Conservation (phyloP, 2,888 invertebrate species). For the Exocentrus adspersus region DNA sequence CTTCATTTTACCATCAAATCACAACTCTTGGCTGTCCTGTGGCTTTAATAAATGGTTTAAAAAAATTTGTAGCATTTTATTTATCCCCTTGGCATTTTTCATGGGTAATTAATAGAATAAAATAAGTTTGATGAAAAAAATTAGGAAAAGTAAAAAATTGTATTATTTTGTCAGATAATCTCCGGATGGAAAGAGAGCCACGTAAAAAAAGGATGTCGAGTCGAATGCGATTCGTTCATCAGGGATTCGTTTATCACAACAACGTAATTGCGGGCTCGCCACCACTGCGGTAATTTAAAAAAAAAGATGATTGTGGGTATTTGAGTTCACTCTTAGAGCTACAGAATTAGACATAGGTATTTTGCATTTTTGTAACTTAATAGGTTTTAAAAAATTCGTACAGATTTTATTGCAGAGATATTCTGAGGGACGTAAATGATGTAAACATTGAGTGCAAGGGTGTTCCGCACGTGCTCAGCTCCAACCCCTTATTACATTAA, state of each 20-base stretch:
- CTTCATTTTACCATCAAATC: neutral
- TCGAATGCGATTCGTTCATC: constrained; percentile 52
- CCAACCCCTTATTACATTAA: no score
- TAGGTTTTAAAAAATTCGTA: no score
- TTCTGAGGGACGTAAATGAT: no score
- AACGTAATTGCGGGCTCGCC: constrained; percentile 55
- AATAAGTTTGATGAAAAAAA: constrained; percentile 20
- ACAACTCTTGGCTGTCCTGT: no score
- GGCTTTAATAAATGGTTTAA: no score
- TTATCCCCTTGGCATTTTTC: neutral
- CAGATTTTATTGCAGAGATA: no score
- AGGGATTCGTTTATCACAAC: constrained; percentile 58
- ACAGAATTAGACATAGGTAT: no score
- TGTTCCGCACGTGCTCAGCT: no score
- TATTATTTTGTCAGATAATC: constrained; percentile 45
- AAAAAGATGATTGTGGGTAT: constrained; percentile 24
- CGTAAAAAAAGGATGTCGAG: constrained; percentile 46
- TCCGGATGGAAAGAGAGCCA: constrained; percentile 34
- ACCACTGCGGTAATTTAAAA: constrained; percentile 54
- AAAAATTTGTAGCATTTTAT: neutral
- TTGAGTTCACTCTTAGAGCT: constrained; percentile 23
- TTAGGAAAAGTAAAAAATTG: constrained; percentile 3
- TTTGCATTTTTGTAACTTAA: no score
- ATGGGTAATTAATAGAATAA: constrained; percentile 6
- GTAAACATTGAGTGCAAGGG: no score